A percentile compares a stretch with the other conserved stretches of the same genome.
These are phyloP conservation scores for Caenorhabditis plicata DNA, from an alignment of 2,888 invertebrate genomes.

Conservation along the genomic window DNA sequence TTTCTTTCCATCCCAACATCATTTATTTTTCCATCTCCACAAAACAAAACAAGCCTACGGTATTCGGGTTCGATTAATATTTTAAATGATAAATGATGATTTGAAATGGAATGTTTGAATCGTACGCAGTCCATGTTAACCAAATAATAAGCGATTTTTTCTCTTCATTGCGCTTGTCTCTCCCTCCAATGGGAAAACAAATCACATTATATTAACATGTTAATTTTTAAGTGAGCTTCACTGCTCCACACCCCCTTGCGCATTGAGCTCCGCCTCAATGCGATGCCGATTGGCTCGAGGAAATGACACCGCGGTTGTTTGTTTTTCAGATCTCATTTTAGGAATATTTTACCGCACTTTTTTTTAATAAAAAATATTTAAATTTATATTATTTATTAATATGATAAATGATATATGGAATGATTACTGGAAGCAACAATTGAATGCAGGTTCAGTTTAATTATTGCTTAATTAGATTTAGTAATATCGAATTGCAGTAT, in stretches of 20 bases:
- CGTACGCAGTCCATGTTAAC: no score
- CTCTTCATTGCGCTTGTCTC: not conserved
- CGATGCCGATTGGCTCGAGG: slow-evolving; percentile 9
- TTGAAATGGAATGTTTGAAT: no score
- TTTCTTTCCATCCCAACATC: no score
- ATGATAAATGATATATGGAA: slow-evolving; percentile 37
- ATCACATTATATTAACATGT: slow-evolving; percentile 34
- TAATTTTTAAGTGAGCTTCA: no score
- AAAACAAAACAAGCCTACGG: no score
- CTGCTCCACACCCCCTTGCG: not conserved
- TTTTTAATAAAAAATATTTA: not conserved
- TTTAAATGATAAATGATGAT: no score
- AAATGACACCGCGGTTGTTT: slow-evolving; percentile 7
- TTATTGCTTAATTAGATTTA: not conserved
- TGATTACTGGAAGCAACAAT: slow-evolving; percentile 44
- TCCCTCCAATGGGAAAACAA: slow-evolving; percentile 12
- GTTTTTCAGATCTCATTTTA: not conserved
- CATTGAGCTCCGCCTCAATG: slow-evolving; percentile 8
- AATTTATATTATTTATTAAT: not conserved
- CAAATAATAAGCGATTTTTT: no score
- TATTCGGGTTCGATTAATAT: no score
- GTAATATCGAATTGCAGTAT: slow-evolving; percentile 3
- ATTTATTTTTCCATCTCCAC: no score
- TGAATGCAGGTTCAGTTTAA: slow-evolving; percentile 9
- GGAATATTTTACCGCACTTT: not conserved